A percentile compares a stretch with the other conserved stretches of the same genome.
Evolutionary conservation across 2,113 vertebrate species (phyloP).

Genomic region (Syngnathoides biaculeatus): DNA sequence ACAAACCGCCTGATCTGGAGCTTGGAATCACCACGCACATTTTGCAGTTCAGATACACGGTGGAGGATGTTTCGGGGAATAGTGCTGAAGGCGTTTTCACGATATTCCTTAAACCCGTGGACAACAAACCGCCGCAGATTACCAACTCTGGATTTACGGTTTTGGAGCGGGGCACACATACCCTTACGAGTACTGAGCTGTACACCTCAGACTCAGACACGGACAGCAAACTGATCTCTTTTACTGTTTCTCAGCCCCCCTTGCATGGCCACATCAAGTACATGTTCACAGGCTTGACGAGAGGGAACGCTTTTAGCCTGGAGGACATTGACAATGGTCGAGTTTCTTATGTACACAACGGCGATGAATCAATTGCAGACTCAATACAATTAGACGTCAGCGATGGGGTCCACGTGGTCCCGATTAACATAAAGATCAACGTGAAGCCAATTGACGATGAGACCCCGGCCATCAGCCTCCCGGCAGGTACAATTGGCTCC

Average conservation of each 20-base stretch:
- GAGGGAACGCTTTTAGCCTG: constrained; percentile 77
- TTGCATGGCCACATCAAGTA: constrained; percentile 79
- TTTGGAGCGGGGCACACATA: constrained; percentile 77
- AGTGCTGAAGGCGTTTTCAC: constrained; percentile 78
- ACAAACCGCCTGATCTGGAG: constrained; percentile 85
- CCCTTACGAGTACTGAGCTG: constrained; percentile 78
- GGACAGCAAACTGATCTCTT: constrained; percentile 76
- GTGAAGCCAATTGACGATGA: constrained; percentile 82
- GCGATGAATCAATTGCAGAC: constrained; percentile 79
- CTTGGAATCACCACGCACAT: constrained; percentile 86
- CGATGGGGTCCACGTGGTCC: constrained; percentile 85
- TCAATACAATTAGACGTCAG: constrained; percentile 85
- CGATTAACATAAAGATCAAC: constrained; percentile 82
- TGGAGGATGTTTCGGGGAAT: constrained; percentile 87
- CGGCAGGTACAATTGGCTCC: constrained; percentile 84
- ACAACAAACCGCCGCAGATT: constrained; percentile 91
- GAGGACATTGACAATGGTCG: constrained; percentile 81
- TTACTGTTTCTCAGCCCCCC: constrained; percentile 83
- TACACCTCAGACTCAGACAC: constrained; percentile 86
- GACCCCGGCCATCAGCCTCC: constrained; percentile 72
- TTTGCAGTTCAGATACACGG: constrained; percentile 85
- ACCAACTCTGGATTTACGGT: constrained; percentile 88
- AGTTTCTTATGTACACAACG: constrained; percentile 82
- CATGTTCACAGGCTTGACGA: constrained; percentile 72
- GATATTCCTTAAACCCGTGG: constrained; percentile 86